phyloP scores from a whole-genome alignment of 2,797 vertebrate species.

The Xerus rutilus region DNA sequence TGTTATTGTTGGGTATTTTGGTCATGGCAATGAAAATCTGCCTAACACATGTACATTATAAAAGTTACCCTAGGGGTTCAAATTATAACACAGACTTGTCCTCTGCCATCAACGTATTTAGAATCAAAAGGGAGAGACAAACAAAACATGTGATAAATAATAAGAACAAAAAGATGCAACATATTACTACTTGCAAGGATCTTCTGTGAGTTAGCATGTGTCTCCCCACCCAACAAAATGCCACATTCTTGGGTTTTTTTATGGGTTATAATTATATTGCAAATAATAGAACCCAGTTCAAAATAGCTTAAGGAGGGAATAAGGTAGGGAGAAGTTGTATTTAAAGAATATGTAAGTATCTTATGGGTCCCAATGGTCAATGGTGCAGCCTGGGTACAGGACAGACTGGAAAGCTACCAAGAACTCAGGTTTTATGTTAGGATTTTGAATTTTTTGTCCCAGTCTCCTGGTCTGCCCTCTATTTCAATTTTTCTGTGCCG shows the following conservation, averaged over 20 bases:
- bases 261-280: background rate
- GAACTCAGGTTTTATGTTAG: background rate
- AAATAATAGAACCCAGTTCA: slow-evolving; percentile 19
- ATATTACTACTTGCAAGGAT: background rate
- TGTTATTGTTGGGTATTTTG: no score
- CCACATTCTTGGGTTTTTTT: background rate
- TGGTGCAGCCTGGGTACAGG: background rate
- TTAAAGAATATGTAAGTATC: background rate
- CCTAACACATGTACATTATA: background rate
- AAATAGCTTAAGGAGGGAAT: background rate
- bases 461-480: background rate
- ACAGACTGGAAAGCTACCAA: background rate
- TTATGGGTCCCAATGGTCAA: background rate
- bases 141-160: background rate
- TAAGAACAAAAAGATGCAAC: background rate
- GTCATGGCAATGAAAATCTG: no score
- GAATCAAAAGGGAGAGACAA: background rate
- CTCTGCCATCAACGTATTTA: background rate
- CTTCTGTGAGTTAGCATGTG: background rate
- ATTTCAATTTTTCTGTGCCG: background rate
- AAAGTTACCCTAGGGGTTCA: background rate
- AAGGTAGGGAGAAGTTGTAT: background rate
- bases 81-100: background rate
- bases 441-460: background rate
- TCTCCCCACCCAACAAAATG: background rate